phyloP scores from a whole-genome alignment of 2,888 invertebrate species.

The Cecidostiba fungosa region DNA sequence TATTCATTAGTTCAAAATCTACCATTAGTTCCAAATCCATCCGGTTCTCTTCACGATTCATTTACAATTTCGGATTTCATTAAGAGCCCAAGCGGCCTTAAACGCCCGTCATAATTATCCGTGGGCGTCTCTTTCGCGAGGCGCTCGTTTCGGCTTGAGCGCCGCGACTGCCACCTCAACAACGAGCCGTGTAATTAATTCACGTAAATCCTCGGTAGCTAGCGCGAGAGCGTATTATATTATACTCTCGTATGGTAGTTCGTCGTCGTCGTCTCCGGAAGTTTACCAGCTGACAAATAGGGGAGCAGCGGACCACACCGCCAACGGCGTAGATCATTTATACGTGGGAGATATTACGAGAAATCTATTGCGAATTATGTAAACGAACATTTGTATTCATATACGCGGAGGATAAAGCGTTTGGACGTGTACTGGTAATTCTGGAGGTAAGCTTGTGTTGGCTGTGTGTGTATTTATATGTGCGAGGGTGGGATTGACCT shows the following conservation, averaged over 20 bases:
- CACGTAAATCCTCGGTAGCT: conserved; percentile 34
- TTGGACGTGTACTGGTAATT: not conserved
- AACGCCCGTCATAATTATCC: conserved; percentile 8
- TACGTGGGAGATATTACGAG: not conserved
- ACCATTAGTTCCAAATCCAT: too few relatives aligned
- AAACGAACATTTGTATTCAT: not conserved
- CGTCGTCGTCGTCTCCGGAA: conserved; percentile 13
- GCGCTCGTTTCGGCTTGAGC: not conserved
- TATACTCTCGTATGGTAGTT: not conserved
- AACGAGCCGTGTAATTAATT: conserved; percentile 46
- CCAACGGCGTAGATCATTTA: not conserved
- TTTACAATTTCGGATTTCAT: not conserved
- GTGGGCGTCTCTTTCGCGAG: not conserved
- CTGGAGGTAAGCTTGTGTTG: not conserved
- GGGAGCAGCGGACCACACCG: not conserved
- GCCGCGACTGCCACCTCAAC: not conserved
- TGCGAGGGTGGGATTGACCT: not conserved
- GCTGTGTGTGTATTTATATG: too few relatives aligned
- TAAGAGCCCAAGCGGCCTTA: not conserved
- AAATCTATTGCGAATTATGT: conserved; percentile 16
- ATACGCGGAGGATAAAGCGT: not conserved
- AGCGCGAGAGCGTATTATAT: not conserved
- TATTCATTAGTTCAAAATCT: not conserved
- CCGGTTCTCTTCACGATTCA: not conserved
- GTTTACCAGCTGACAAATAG: conserved; percentile 45